These are phyloP conservation scores for Drosophila anomalata DNA, from an alignment of 2,888 invertebrate species.

Conservation along the genomic window DNA sequence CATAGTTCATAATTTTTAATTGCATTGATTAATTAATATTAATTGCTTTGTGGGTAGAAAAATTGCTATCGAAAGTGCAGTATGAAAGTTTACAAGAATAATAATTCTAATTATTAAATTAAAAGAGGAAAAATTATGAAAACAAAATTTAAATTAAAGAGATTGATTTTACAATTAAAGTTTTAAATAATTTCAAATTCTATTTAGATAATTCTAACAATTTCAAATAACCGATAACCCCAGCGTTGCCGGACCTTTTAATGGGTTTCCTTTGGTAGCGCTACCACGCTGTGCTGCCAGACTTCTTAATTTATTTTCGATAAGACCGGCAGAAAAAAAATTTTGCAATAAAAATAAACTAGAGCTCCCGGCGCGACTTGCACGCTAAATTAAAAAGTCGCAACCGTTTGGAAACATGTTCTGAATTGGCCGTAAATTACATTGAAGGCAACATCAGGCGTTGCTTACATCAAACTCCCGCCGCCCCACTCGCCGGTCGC, in stretches of 20 bases:
- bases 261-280: not conserved
- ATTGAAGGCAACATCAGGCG: slow-evolving; percentile 9
- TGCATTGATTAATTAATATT: not conserved
- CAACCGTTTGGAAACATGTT: slow-evolving; percentile 16
- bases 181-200: no score
- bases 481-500: slow-evolving; percentile 17
- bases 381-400: not conserved
- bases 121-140: no score
- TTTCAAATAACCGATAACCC: not conserved
- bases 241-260: not conserved
- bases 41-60: not conserved
- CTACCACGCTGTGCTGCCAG: not conserved
- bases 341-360: slow-evolving; percentile 39
- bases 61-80: not conserved
- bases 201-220: no score
- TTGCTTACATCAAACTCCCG: slow-evolving; percentile 32
- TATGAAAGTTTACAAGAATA: no score
- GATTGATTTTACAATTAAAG: no score
- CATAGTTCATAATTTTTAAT: not conserved
- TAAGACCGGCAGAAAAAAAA: slow-evolving; percentile 14
- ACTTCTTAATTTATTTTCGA: not conserved
- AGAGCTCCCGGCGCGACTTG: slow-evolving; percentile 9
- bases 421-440: slow-evolving; percentile 16
- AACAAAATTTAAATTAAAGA: no score
- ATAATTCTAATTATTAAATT: no score